Evolutionary conservation across 2,113 vertebrate species (phyloP).

Genomic region (Chionis minor): DNA sequence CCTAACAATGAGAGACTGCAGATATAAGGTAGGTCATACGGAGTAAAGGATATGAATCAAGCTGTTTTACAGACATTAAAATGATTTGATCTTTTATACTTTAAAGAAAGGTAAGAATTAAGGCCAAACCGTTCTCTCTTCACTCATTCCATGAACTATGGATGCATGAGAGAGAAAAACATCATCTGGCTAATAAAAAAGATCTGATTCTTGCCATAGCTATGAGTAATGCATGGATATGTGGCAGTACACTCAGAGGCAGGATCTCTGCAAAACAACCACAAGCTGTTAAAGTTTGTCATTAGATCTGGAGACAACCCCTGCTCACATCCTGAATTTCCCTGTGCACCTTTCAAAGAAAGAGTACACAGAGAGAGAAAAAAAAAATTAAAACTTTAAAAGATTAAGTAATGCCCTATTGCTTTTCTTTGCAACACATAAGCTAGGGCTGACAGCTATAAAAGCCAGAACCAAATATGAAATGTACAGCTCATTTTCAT

Average conservation of each 20-base stretch:
- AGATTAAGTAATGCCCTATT: background rate
- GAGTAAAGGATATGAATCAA: background rate
- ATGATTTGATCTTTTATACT: background rate
- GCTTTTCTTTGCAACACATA: background rate
- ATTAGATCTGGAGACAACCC: constrained; percentile 44
- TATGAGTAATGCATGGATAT: background rate
- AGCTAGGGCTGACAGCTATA: background rate
- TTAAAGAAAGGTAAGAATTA: background rate
- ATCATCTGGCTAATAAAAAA: constrained; percentile 20
- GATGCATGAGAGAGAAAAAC: background rate
- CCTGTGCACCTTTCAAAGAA: background rate
- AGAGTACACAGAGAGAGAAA: background rate
- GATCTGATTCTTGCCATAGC: background rate
- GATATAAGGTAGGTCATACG: background rate
- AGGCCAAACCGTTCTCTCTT: background rate
- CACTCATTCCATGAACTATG: background rate
- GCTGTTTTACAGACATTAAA: background rate
- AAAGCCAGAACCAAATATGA: background rate
- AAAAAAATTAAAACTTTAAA: background rate
- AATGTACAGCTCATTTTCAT: background rate
- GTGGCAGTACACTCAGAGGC: background rate
- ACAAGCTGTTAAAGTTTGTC: constrained; percentile 48
- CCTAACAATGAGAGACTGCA: background rate
- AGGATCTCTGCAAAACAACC: constrained; percentile 50
- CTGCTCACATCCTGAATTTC: constrained; percentile 2